Evolutionary conservation across 2,888 invertebrate genomes (phyloP), one percentile per base, ranked within the genome.

Genomic region (Ennomos quercinarius): DNA sequence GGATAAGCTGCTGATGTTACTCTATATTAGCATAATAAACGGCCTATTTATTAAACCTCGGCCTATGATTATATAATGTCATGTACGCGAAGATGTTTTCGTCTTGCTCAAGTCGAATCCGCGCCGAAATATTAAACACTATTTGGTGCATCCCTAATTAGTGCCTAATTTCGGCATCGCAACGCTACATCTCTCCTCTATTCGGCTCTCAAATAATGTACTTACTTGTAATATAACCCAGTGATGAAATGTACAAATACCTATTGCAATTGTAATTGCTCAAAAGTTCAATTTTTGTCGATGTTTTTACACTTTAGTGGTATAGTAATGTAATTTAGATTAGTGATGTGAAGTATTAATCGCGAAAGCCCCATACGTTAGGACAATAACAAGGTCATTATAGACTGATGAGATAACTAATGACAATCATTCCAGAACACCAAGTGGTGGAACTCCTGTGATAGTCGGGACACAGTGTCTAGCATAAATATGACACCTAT

Each of bases 381-480:
- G 50, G 58, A 64, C 63, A 63, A 66, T 64, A 64, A 59, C 10
- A 55, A 57, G 44, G 52, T 59, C 62, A 44, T 48, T 57, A 55
- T 38, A 61, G 65, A 66, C 64, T 67, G 64, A 67, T 62, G 62
- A 56, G 64, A 67, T 62, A 61, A 56, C 61, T 61, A 56, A 49
- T 69, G 61, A 65, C 63, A 66, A 78, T 74, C 80, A 78, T 78
- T 79, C 78, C 78, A 75, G 69, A 64, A 63, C 65, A 64, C 69
- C 70, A 70, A 69, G 68, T 72, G 74, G 73, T 74, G 69, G 39
- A 71, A 70, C 66, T 72, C 76, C 83, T 85, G 85, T 85, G 85
- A 85, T 86, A 85, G 70, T 72, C 64, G 72, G 79, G 76, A 27
- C 79, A 77, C 77, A 79, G 64, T 47, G 36, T 34, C 45, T 54